These are phyloP conservation scores for Thalassophryne amazonica DNA, from an alignment of 2,797 vertebrate species.

Conservation along the genomic window DNA sequence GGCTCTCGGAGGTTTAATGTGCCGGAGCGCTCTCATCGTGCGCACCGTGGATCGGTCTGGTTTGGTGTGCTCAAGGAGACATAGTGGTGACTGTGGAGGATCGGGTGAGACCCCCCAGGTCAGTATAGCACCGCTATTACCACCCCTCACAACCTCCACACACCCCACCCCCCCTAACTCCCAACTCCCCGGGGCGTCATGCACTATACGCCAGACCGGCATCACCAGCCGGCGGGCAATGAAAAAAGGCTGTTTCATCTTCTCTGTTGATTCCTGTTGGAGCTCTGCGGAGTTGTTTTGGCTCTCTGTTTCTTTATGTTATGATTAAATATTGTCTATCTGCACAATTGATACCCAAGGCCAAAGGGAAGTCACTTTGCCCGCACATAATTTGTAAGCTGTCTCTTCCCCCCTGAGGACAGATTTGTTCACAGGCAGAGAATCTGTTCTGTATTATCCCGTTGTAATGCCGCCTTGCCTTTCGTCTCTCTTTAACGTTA, in stretches of 20 bases:
- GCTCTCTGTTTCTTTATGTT: conserved; percentile 72
- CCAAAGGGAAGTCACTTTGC: conserved; percentile 81
- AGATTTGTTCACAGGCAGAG: conserved; percentile 85
- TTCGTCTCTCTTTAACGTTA: conserved; percentile 77
- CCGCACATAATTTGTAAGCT: conserved; percentile 85
- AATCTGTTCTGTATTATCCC: conserved; percentile 86
- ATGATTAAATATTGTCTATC: conserved; percentile 80
- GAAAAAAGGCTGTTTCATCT: conserved; percentile 71
- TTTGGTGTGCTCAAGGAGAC: conserved; percentile 57
- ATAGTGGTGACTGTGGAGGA: conserved; percentile 62
- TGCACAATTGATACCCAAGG: conserved; percentile 83
- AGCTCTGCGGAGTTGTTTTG: conserved; percentile 72
- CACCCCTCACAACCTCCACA: too few relatives aligned
- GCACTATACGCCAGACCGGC: conserved; percentile 52
- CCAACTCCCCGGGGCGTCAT: conserved; percentile 49
- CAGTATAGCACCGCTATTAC: conserved; percentile 43
- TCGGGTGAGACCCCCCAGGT: conserved; percentile 48
- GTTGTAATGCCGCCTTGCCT: conserved; percentile 70
- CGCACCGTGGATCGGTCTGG: conserved; percentile 35
- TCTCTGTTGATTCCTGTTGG: conserved; percentile 45
- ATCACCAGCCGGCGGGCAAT: conserved; percentile 55
- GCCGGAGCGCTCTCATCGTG: conserved; percentile 3
- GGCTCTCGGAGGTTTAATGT: conserved; percentile 11
- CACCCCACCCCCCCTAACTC: conserved; percentile 13
- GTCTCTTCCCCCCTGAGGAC: conserved; percentile 75